These are phyloP conservation scores for Phenacoccus solenopsis DNA, from an alignment of 1,140 invertebrate genomes.

Conservation along the genomic window DNA sequence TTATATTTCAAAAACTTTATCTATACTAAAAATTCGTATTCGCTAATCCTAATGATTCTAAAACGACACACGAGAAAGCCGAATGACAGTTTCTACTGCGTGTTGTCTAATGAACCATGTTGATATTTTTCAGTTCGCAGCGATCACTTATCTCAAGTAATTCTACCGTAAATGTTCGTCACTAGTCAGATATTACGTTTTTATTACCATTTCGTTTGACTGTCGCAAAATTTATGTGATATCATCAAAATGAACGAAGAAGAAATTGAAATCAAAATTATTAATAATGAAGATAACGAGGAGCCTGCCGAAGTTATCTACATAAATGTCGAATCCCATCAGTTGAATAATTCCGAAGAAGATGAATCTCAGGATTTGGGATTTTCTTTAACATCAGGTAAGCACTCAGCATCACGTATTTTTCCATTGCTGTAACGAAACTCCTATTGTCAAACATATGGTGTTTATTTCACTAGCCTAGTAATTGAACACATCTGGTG, in stretches of 20 bases:
- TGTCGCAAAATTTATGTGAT: background rate
- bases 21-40: background rate
- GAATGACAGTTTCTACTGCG: background rate
- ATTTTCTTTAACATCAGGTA: background rate
- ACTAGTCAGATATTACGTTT: background rate
- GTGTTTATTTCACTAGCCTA: too few species aligned
- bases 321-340: background rate
- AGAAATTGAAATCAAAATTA: constrained; percentile 13
- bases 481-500: too few species aligned
- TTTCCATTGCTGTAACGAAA: too few species aligned
- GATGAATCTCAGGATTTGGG: background rate
- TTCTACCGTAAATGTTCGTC: background rate
- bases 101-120: background rate
- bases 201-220: background rate
- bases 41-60: background rate
- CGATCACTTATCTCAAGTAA: background rate
- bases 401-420: too few species aligned
- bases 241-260: constrained; percentile 5
- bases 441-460: too few species aligned
- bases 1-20: background rate
- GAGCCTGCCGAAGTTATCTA: constrained; percentile 1
- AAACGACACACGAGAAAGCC: too few species aligned
- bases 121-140: background rate
- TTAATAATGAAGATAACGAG: background rate
- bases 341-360: background rate